Evolutionary conservation across 2,113 vertebrate species (phyloP).

Genomic region (Gymnogyps californianus): DNA sequence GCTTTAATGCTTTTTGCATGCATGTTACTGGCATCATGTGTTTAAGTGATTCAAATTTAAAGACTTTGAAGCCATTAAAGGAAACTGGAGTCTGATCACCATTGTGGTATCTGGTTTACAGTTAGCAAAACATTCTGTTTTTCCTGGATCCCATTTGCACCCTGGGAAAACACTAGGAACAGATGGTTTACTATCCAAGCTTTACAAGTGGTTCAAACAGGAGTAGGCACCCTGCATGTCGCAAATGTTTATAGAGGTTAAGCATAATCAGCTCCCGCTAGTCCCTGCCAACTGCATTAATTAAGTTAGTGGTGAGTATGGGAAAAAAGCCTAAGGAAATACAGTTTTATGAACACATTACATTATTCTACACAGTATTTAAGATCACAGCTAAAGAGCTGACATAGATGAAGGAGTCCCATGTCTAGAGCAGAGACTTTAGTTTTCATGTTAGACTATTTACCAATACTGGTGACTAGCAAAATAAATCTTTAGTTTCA

Average conservation of each 20-base stretch:
- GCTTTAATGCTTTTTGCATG: neutral
- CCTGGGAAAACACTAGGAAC: slow-evolving; percentile 38
- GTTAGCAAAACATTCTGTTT: slow-evolving; percentile 23
- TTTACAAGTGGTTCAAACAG: slow-evolving; percentile 7
- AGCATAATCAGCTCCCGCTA: neutral
- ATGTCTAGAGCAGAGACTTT: neutral
- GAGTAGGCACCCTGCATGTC: neutral
- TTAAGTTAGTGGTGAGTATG: neutral
- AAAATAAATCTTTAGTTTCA: neutral
- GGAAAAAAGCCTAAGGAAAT: neutral
- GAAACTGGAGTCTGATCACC: neutral
- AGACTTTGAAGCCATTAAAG: neutral
- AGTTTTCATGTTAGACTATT: neutral
- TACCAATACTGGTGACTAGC: neutral
- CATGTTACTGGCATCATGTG: neutral
- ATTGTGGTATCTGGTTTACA: neutral
- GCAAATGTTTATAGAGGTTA: slow-evolving; percentile 12
- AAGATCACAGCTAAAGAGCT: neutral
- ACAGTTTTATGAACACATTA: neutral
- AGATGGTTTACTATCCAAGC: slow-evolving; percentile 23
- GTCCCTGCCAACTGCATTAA: neutral
- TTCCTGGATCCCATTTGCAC: slow-evolving; percentile 17
- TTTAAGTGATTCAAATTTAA: slow-evolving; percentile 23
- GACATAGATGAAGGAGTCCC: neutral
- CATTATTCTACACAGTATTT: neutral